Percentiles rank a stretch among this genome's conserved stretches.
Conservation (phyloP, 2,797 vertebrate genomes). For the Amazona ochrocephala region DNA sequence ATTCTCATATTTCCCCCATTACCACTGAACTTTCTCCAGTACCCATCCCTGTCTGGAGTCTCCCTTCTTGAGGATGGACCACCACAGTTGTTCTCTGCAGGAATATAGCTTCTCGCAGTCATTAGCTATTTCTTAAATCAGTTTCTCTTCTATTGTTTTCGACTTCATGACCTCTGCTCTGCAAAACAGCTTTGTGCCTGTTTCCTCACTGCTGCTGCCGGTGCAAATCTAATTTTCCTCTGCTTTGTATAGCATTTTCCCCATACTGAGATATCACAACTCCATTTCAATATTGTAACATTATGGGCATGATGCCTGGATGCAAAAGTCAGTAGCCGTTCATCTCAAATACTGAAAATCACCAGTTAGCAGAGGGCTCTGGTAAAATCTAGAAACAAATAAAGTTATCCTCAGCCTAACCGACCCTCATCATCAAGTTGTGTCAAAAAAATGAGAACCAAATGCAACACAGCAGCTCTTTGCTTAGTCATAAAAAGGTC, state of each 20-base stretch:
- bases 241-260: neutral
- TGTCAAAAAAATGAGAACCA: neutral
- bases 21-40: neutral
- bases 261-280: neutral
- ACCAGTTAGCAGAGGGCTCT: neutral
- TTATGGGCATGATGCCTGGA: neutral
- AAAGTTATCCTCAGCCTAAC: neutral
- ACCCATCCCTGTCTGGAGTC: neutral
- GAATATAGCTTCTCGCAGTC: neutral
- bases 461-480: neutral
- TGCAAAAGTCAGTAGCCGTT: neutral
- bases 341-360: neutral
- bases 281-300: neutral
- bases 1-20: neutral
- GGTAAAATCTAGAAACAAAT: neutral
- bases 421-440: neutral
- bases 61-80: neutral
- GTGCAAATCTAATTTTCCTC: neutral
- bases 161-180: neutral
- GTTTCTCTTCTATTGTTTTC: neutral
- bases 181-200: neutral
- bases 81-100: neutral
- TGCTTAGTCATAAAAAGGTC: neutral
- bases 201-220: neutral
- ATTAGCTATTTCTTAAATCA: neutral